A percentile compares a stretch with the other conserved stretches of the same genome.
Evolutionary conservation across 2,113 vertebrate genomes (phyloP).

Genomic region (Platanista minor): DNA sequence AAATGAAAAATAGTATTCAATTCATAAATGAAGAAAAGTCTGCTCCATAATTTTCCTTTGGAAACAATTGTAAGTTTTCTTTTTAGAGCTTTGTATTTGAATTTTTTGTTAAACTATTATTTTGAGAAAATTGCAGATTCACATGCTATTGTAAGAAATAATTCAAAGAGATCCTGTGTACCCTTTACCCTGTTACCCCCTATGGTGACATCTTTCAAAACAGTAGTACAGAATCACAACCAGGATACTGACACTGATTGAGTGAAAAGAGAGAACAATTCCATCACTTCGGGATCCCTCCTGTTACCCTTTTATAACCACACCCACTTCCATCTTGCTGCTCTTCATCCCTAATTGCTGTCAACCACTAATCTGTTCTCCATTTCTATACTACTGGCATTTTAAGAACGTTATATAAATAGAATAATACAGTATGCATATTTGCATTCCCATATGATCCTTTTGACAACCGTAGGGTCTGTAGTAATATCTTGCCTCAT

Average conservation of each 20-base stretch:
- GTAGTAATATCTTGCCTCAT: not conserved
- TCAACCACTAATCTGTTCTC: not conserved
- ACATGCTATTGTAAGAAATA: not conserved
- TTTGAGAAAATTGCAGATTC: not conserved
- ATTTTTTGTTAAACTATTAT: not conserved
- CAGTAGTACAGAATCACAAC: not conserved
- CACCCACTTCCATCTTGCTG: not conserved
- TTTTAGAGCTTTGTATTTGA: not conserved
- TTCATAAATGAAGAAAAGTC: not conserved
- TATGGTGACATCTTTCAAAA: not conserved
- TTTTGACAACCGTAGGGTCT: not conserved
- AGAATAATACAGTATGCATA: not conserved
- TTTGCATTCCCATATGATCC: not conserved
- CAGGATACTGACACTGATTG: not conserved
- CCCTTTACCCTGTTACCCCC: not conserved
- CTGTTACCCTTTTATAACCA: not conserved
- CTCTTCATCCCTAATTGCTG: not conserved
- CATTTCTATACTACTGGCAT: not conserved
- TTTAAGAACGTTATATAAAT: not conserved
- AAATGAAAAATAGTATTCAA: not conserved
- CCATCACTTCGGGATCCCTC: not conserved
- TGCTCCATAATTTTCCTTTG: not conserved
- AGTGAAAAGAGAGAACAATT: not conserved
- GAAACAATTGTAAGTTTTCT: not conserved
- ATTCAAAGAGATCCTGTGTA: not conserved